Base-by-base conservation (phyloP, 2,888 invertebrate species). In the Galerucella pusilla region DNA sequence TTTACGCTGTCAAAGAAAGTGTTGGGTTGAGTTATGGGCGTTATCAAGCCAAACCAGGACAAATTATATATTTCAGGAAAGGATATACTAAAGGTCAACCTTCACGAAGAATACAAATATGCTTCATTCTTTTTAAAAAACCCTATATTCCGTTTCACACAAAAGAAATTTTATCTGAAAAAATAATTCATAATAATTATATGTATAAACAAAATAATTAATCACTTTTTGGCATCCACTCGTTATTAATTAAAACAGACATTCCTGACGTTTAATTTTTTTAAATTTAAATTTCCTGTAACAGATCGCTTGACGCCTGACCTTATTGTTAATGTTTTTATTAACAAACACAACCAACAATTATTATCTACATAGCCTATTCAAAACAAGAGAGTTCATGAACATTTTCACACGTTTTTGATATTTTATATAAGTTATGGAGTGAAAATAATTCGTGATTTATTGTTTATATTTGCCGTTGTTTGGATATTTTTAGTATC, bases 381-480 rank as follows among this genome's bases (percentile, higher is more conserved):
- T 14, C 25, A 60, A 52, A 63, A 61, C 14, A 45, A 42, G 35
- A 42, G 35, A 42, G 35, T 70, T 70, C 52, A 63, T 49, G 52
- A 70, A 35, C 52, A 70, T 63, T 70, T 70, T 61, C 63, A 63
- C 68, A 70, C 63, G 70, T 28, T 70, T 60, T 61, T 63, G 63
- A 70, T 63, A 70, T 63, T 70, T 70, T n/a, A 63, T 61, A 59
- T 59, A 59, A 59, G 16, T 16, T 59, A 59, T 59, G 11, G 25
- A 25, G 25, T 59, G 11, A 12, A 16, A 25, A 69, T 69, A 45
- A 42, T 63, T 63, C 63, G 52, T 61, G 61, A 61, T 35, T 61
- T 25, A 61, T 25, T 35, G 35, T 28, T 61, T 61, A 14, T 28
- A 28, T 61, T 35, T 14, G 2, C 54, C n/a, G 54, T n/a, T 52